phyloP scores from a whole-genome alignment of 2,888 invertebrate genomes.

The Lagria hirta region DNA sequence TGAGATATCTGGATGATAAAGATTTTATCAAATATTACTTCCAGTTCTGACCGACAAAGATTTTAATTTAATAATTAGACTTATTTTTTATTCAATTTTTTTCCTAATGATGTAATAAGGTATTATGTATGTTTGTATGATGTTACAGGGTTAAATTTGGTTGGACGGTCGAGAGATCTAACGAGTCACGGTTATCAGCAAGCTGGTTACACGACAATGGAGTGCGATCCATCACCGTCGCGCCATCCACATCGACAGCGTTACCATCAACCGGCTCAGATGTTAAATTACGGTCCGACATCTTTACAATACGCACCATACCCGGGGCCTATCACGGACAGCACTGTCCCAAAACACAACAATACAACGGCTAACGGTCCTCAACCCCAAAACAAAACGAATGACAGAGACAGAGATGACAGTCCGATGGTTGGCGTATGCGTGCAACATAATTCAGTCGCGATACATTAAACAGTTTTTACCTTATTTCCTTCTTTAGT shows the following conservation, averaged over 20 bases:
- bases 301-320: constrained; percentile 51
- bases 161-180: constrained; percentile 53
- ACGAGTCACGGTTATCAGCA: constrained; percentile 43
- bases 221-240: constrained; percentile 71
- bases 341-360: constrained; percentile 29
- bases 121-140: neutral
- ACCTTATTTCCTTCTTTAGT: too few relatives aligned
- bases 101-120: too few relatives aligned
- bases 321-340: constrained; percentile 50
- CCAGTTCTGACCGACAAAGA: too few relatives aligned
- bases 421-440: constrained; percentile 87
- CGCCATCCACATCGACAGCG: constrained; percentile 42
- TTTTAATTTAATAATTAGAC: too few relatives aligned
- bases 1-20: too few relatives aligned
- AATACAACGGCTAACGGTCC: constrained; percentile 42
- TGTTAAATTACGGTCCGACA: constrained; percentile 54
- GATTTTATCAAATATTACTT: too few relatives aligned
- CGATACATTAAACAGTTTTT: constrained; percentile 83
- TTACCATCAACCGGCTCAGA: constrained; percentile 48
- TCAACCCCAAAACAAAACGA: constrained; percentile 49
- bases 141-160: constrained; percentile 54
- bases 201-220: constrained; percentile 62
- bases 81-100: too few relatives aligned
- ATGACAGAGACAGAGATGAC: constrained; percentile 69
- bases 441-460: constrained; percentile 90